A percentile compares a stretch with the other conserved stretches of the same genome.
phyloP scores from a whole-genome alignment of 2,797 vertebrate genomes.

The Pseudochaenichthys georgianus region DNA sequence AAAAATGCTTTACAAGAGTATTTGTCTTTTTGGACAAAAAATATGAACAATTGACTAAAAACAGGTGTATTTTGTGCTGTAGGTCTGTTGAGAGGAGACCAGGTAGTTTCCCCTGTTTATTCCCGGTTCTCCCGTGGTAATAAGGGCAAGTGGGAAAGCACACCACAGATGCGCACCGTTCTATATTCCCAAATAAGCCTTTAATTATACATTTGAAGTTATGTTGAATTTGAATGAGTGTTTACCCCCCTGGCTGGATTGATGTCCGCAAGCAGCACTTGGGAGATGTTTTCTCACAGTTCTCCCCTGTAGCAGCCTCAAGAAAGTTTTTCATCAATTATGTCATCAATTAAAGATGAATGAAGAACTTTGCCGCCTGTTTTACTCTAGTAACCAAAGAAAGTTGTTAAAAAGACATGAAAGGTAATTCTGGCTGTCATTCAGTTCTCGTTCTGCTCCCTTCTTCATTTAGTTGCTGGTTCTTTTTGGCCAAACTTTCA shows the following conservation, averaged over 20 bases:
- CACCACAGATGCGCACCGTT: conserved; percentile 27
- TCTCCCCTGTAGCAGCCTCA: conserved; percentile 3
- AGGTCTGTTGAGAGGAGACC: too few relatives aligned
- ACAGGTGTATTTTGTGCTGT: too few relatives aligned
- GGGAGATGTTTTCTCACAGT: conserved; percentile 33
- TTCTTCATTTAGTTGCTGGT: conserved; percentile 1
- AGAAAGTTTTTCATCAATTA: conserved; percentile 20
- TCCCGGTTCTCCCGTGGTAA: too few relatives aligned
- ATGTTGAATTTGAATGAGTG: conserved; percentile 41
- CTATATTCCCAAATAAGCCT: conserved; percentile 37
- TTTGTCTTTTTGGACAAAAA: too few relatives aligned
- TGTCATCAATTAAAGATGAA: conserved; percentile 48
- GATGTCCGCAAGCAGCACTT: conserved; percentile 37
- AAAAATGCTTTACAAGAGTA: too few relatives aligned
- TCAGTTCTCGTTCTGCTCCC: conserved; percentile 18
- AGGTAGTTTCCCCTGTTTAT: too few relatives aligned
- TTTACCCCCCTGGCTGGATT: conserved; percentile 47
- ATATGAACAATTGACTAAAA: too few relatives aligned
- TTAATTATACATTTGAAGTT: conserved; percentile 60
- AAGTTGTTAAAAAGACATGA: background rate
- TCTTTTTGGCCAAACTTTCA: conserved; percentile 11
- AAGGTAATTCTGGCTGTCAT: conserved; percentile 6
- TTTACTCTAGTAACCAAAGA: conserved; percentile 4
- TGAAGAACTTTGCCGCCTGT: conserved; percentile 6
- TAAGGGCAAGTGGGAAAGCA: background rate